Evolutionary conservation across 2,113 vertebrate species (phyloP), one percentile per base, ranked within the genome.

Genomic region (Raja brachyura): DNA sequence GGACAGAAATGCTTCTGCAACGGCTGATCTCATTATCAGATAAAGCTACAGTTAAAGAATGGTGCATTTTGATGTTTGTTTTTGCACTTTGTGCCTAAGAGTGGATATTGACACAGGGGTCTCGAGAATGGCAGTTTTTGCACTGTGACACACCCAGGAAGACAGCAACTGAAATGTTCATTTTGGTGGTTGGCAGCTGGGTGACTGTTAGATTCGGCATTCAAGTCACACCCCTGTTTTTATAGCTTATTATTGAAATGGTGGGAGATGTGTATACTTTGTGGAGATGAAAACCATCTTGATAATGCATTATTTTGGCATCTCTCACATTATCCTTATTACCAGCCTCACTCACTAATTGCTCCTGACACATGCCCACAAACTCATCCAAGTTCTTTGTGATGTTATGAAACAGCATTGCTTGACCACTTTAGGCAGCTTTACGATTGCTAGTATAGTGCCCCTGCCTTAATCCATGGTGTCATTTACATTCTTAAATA

Each of bases 211-310:
- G 28, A 73, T 92, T 33, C 68, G 39, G 20, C 22, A 54, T 25
- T 39, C 22, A 48, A 92, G 66, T 48, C 90, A 92, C 90, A 92
- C 66, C 90, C 90, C 90, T 74, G 90, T 92, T 92, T 92, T 92
- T 70, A 92, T 28, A 66, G 68, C 39, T 79, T 74, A 92, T 73
- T 92, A 92, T 74, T 92, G 66, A 74, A 73, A 73, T 28, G 39
- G 70, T 74, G 16, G 4, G 31, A 28, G 66, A 68, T 39, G 39
- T 16, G 6, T 92, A 6, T 54, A 54, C 63, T 74, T 48, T 10
- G 33, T 8, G 81, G 22, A 54, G 66, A 73, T 31, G 22, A 70
- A 48, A 92, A 39, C 66, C 6, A 20, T 9, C 61, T 73, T 48
- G 63, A 92, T 54, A 73, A 25, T 18, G 54, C 22, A 28, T 73